These are phyloP conservation scores for Leptosomus discolor DNA, from an alignment of 2,113 vertebrate genomes.

Conservation along the genomic window DNA sequence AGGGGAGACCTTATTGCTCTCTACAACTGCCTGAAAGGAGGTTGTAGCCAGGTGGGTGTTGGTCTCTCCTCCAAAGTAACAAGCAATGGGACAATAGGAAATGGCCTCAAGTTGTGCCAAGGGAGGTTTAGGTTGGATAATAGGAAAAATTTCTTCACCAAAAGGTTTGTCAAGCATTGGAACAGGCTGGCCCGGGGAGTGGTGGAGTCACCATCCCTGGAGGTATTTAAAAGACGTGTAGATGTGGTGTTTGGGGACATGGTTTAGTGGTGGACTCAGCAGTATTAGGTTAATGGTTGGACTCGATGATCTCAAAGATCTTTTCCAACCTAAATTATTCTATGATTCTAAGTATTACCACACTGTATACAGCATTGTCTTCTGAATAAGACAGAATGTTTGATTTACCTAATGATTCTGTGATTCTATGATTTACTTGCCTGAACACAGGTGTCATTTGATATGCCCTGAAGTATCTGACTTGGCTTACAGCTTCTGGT, in stretches of 20 bases:
- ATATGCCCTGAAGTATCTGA: not conserved
- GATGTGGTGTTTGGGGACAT: not conserved
- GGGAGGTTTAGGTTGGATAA: not conserved
- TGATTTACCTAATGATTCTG: too few relatives aligned
- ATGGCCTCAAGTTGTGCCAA: not conserved
- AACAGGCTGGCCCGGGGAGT: not conserved
- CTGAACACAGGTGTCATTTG: not conserved
- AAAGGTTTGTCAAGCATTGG: not conserved
- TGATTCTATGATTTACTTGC: too few relatives aligned
- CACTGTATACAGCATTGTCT: not conserved
- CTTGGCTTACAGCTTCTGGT: not conserved
- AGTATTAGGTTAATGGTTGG: not conserved
- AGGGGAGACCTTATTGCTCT: not conserved
- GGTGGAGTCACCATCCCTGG: not conserved
- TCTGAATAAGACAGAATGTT: not conserved
- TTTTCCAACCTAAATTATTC: not conserved
- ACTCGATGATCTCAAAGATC: not conserved
- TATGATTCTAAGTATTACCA: not conserved
- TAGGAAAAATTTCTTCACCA: not conserved
- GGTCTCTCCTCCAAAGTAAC: not conserved
- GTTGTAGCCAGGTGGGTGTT: fast-evolving
- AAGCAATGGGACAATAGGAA: not conserved
- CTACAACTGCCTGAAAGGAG: not conserved
- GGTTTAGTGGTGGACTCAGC: not conserved
- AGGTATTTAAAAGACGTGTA: not conserved